A percentile compares a stretch with the other conserved stretches of the same genome.
These are phyloP conservation scores for Hirtodrosophila duncani DNA, from an alignment of 2,888 invertebrate species.

Conservation along the genomic window DNA sequence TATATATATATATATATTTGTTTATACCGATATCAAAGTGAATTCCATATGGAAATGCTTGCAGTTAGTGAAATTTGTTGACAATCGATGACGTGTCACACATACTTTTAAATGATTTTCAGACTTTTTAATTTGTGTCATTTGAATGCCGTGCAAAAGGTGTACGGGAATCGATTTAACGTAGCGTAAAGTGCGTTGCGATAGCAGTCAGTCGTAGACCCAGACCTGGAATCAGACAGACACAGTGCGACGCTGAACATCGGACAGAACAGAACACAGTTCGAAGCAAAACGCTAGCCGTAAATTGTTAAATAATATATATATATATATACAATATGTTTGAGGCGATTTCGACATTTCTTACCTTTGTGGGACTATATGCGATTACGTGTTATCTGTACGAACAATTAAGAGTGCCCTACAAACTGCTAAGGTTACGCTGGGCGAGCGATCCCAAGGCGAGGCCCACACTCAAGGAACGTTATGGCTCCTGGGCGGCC, in stretches of 20 bases:
- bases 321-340: slow-evolving; percentile 22
- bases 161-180: slow-evolving; percentile 2
- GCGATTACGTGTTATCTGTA: slow-evolving; percentile 79
- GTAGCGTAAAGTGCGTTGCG: background rate
- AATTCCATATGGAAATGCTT: slow-evolving; percentile 4
- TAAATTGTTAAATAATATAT: background rate
- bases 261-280: background rate
- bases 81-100: slow-evolving; percentile 19
- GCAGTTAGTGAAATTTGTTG: slow-evolving; percentile 5
- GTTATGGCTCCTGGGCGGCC: slow-evolving; percentile 91
- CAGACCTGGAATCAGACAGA: slow-evolving; percentile 15
- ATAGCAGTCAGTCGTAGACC: slow-evolving; percentile 34
- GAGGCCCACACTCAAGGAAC: slow-evolving; percentile 81
- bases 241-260: slow-evolving; percentile 2
- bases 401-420: slow-evolving; percentile 81
- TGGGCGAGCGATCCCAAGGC: slow-evolving; percentile 80
- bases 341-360: slow-evolving; percentile 35
- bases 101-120: slow-evolving; percentile 21
- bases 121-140: slow-evolving; percentile 18
- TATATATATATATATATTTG: background rate
- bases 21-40: background rate
- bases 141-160: slow-evolving; percentile 32
- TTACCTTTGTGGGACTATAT: slow-evolving; percentile 80
- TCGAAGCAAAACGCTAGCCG: background rate
- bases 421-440: slow-evolving; percentile 78